Base-by-base conservation (phyloP, 2,888 invertebrate genomes). In the Glaucopsyche alexis region DNA sequence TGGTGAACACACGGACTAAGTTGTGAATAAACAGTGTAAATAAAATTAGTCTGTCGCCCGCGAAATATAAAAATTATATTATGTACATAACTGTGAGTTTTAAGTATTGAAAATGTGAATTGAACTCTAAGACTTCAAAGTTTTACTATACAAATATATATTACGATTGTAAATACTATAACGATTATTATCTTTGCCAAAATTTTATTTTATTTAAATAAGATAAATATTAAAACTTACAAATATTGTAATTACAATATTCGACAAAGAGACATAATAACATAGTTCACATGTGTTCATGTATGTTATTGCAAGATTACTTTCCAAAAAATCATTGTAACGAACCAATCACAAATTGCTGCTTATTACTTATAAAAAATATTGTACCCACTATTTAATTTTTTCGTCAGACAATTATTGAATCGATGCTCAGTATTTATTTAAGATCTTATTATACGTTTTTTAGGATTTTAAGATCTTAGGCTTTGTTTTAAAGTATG, bases 1-100 rank as follows among this genome's bases (percentile, higher is more conserved):
- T 93, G 77, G 87, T 91, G 76, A 92, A 91, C 75, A 88, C 91
- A 84, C 83, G 91, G 83, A 93, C 91, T 81, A 87, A 91, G 79
- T 88, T 92, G 85, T 93, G 86, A 90, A 84, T 82, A 75, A 79
- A 74, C 75, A 75, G 60, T 73, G 71, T 75, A 77, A 72, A 75
- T 80, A 79, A 77, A 80, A 71, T 79, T 77, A 79, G n/a, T 29
- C 38, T 45, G 52, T 67, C 29, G 42, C 14, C 67, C 42, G 7
- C 42, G 42, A 52, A 16, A 67, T 13, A 47, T 19, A 16, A n/a
- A 49, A 75, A 72, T 72, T 76, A 76, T 72, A 71, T 77, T 81
- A 80, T 77, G 80, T 78, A 79, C 79, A 78, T 82, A 80, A 79
- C 80, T 78, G 67, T 60, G 71, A 74, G 65, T 65, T 64, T 60